Evolutionary conservation across 2,113 vertebrate genomes (phyloP), one percentile per base, ranked within the genome.

Genomic region (Anthoscopus minutus): DNA sequence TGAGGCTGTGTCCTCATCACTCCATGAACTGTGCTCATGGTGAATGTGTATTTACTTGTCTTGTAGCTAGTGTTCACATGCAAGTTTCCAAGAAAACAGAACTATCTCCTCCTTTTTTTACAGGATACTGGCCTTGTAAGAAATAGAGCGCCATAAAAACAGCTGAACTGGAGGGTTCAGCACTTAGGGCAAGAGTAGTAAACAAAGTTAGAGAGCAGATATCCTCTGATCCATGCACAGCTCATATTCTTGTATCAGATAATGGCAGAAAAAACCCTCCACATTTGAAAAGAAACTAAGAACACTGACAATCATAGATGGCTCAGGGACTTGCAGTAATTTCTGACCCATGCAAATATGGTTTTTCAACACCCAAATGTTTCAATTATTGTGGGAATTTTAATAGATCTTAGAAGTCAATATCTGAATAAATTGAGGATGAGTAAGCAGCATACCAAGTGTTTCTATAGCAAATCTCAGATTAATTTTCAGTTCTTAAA

Each of bases 1-100:
- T 81, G 94, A 97, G 95, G 58, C 64, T 88, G 86, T 92, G 94
- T 95, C 79, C 92, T 96, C 89, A 77, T 94, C 91, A 86, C 69
- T 88, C 81, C 89, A 79, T 80, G 94, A 96, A 87, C 77, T 77
- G 56, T 90, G 88, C 37, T 89, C 50, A 6, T 33, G 27, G 95
- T 73, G 80, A 96, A 95, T 95, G 81, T 62, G 44, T 69, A 82
- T 96, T 96, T 82, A 86, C 88, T 94, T 96, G 73, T 62, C 84
- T 93, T 47, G 50, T 81, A 58, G 48, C 74, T 83, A 56, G 38
- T 2, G 42, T 91, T 88, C 92, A 77, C 33, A 28, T 91, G 84
- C 62, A 95, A 70, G 96, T 96, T 95, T 95, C 42, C 6, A 38
- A 83, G 53, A 88, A 81, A 71, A 89, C 38, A 80, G 70, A 94